Evolutionary conservation across 2,888 invertebrate genomes (phyloP).

Genomic region (Cheilosia pagana): DNA sequence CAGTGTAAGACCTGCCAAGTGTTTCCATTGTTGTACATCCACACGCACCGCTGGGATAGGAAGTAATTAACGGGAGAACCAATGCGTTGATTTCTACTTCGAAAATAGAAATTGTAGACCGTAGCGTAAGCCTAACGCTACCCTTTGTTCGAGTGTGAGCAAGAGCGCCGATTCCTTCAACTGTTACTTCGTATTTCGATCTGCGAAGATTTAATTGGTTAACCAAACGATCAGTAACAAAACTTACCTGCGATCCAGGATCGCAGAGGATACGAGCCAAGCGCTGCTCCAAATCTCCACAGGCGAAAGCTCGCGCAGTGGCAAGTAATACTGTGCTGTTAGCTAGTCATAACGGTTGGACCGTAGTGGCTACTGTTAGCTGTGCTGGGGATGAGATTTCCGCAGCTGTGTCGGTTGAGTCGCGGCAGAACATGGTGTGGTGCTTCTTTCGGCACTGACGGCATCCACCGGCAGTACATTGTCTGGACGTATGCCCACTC

Average conservation of each 20-base stretch:
- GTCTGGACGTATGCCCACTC: conserved; percentile 24
- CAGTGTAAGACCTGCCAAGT: conserved; percentile 12
- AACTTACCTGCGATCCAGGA: conserved; percentile 15
- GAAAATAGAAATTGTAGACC: not conserved
- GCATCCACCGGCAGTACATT: conserved; percentile 34
- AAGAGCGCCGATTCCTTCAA: conserved; percentile 55
- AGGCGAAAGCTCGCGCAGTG: too few relatives aligned
- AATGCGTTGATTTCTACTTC: conserved; percentile 2
- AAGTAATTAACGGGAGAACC: conserved; percentile 17
- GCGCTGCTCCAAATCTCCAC: too few relatives aligned
- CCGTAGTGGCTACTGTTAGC: not conserved
- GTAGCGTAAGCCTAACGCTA: conserved; percentile 28
- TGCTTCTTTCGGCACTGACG: conserved; percentile 27
- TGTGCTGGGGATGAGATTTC: not conserved
- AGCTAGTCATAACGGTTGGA: too few relatives aligned
- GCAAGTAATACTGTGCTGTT: too few relatives aligned
- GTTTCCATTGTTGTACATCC: conserved; percentile 13
- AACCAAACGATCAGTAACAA: conserved; percentile 8
- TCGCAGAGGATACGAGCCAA: conserved; percentile 18
- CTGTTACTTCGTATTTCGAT: conserved; percentile 22
- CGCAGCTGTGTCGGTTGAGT: not conserved
- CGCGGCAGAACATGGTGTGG: conserved; percentile 18
- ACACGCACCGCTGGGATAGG: conserved; percentile 22
- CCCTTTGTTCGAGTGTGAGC: conserved; percentile 23
- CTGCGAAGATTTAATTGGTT: conserved; percentile 34